phyloP scores from a whole-genome alignment of 2,797 vertebrate genomes.

The Hypotaenidia philippensis region DNA sequence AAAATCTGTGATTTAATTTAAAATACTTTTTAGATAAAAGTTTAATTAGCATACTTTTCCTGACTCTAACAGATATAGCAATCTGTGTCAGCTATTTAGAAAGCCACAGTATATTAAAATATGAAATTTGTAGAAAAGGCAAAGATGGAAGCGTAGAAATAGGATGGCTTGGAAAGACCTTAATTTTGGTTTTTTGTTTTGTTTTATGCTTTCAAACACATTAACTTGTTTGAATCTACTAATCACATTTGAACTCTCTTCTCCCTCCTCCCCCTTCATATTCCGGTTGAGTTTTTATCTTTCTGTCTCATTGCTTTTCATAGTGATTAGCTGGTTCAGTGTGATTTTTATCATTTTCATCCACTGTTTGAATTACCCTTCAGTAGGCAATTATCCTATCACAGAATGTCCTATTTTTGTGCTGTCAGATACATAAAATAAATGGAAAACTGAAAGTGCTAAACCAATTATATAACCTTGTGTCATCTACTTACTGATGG shows the following conservation, averaged over 20 bases:
- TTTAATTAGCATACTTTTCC: neutral
- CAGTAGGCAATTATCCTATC: constrained; percentile 81
- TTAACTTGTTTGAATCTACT: constrained; percentile 18
- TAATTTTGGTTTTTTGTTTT: neutral
- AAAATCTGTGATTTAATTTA: neutral
- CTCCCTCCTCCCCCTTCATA: constrained; percentile 31
- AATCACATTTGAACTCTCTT: constrained; percentile 61
- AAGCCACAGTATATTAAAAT: neutral
- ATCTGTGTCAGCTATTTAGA: neutral
- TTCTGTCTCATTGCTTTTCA: constrained; percentile 65
- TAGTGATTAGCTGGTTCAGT: constrained; percentile 76
- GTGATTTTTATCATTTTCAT: constrained; percentile 78
- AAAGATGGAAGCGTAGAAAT: neutral
- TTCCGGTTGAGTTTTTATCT: constrained; percentile 73
- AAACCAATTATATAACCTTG: constrained; percentile 77
- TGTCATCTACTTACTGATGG: constrained; percentile 71
- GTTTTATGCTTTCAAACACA: neutral
- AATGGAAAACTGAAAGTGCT: constrained; percentile 76
- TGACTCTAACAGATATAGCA: neutral
- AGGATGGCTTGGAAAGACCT: neutral
- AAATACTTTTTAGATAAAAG: neutral
- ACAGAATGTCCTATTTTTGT: constrained; percentile 77
- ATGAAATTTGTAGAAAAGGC: neutral
- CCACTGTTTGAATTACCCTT: constrained; percentile 78
- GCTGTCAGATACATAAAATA: constrained; percentile 77